Conservation (phyloP, 2,888 invertebrate genomes). For the Protula sp. region DNA sequence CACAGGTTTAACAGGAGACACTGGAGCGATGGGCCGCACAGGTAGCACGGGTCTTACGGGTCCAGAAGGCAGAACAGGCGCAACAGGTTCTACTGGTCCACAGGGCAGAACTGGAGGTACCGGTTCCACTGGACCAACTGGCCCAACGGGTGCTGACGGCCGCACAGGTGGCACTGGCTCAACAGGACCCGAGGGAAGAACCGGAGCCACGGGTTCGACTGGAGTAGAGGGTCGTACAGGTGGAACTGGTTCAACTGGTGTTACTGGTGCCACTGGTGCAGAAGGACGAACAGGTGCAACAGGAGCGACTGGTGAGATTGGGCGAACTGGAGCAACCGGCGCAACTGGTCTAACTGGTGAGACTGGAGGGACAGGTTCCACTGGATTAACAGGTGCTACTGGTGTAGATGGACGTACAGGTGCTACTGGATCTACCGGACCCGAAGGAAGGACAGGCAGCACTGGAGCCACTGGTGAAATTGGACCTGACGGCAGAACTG, state of each 20-base stretch:
- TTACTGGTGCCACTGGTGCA: constrained; percentile 15
- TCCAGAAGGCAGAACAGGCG: constrained; percentile 8
- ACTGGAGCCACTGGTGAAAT: constrained; percentile 9
- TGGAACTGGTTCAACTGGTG: constrained; percentile 9
- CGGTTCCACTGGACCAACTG: constrained; percentile 7
- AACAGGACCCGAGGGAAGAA: constrained; percentile 37
- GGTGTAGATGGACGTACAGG: constrained; percentile 8
- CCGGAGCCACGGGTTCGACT: constrained; percentile 57
- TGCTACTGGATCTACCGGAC: constrained; percentile 12
- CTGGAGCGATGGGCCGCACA: constrained; percentile 5
- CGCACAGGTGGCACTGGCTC: constrained; percentile 7
- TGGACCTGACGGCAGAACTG: constrained; percentile 3
- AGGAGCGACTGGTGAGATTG: constrained; percentile 12
- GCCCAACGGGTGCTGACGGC: constrained; percentile 12
- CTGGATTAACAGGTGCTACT: constrained; percentile 5
- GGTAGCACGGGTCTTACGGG: constrained; percentile 14
- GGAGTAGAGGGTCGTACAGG: constrained; percentile 56
- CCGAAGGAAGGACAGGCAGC: constrained; percentile 7
- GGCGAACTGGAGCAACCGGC: constrained; percentile 18
- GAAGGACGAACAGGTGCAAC: constrained; percentile 18
- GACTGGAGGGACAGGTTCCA: constrained; percentile 13
- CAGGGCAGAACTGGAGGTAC: constrained; percentile 8
- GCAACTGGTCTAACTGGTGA: constrained; percentile 15
- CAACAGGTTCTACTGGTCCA: constrained; percentile 8
- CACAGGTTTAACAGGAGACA: constrained; percentile 12